These are phyloP conservation scores for Edolisoma coerulescens DNA, from an alignment of 2,113 vertebrate species.

Conservation along the genomic window DNA sequence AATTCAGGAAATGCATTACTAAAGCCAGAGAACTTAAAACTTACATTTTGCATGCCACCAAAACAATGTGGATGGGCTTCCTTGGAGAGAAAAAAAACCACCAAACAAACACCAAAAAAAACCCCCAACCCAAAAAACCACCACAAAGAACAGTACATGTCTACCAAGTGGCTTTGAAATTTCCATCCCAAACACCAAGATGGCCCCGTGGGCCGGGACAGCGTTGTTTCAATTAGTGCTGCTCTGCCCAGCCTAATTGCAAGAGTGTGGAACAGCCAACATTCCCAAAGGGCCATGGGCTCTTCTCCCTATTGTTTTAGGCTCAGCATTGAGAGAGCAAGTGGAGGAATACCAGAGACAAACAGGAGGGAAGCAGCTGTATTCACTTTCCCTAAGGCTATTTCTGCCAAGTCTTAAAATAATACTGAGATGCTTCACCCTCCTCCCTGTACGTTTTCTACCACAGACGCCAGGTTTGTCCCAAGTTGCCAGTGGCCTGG, in stretches of 20 bases:
- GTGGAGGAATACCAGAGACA: not conserved
- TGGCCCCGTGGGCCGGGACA: not conserved
- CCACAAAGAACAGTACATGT: not conserved
- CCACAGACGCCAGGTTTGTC: not conserved
- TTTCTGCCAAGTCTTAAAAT: conserved; percentile 7
- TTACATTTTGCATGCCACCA: not conserved
- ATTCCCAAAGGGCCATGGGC: not conserved
- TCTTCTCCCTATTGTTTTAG: conserved; percentile 6
- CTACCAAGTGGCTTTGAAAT: not conserved
- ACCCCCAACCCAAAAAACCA: too few species aligned
- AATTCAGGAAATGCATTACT: not conserved
- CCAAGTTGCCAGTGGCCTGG: not conserved
- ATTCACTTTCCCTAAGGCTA: not conserved
- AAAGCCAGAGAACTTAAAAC: not conserved
- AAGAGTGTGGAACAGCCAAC: not conserved
- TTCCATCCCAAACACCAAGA: not conserved
- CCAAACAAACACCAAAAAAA: not conserved
- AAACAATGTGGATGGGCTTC: not conserved
- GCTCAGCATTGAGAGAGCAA: not conserved
- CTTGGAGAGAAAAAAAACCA: too few species aligned
- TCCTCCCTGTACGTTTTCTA: not conserved
- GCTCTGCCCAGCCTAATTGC: not conserved
- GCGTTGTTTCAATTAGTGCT: not conserved
- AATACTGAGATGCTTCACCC: not conserved
- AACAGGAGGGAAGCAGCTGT: not conserved